These are phyloP conservation scores for Halichoerus grypus DNA, from an alignment of 2,113 vertebrate genomes.

Conservation along the genomic window DNA sequence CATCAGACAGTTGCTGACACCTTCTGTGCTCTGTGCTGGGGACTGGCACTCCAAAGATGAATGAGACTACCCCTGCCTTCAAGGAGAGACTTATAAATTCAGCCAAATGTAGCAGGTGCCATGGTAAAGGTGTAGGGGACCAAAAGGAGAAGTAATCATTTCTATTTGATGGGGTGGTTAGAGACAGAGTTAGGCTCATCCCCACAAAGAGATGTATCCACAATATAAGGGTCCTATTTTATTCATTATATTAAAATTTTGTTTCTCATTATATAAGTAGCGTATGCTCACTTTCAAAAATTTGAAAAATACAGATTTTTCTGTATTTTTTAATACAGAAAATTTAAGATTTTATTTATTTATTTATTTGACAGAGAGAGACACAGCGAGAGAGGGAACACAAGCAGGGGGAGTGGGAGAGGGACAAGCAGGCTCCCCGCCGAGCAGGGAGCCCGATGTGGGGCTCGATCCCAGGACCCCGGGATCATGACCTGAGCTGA, in stretches of 20 bases:
- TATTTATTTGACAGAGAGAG: background rate
- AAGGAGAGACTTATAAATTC: constrained; percentile 25
- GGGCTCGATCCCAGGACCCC: no score
- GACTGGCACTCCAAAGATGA: background rate
- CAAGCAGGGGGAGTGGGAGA: no score
- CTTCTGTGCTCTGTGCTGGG: background rate
- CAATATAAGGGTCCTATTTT: background rate
- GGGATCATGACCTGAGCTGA: background rate
- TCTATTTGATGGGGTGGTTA: background rate
- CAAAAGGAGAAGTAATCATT: background rate
- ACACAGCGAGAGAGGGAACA: no score
- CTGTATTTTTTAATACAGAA: no score
- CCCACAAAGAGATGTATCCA: background rate
- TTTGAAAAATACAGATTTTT: background rate
- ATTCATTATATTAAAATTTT: constrained; percentile 16
- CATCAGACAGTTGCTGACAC: background rate
- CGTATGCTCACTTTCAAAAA: constrained; percentile 24
- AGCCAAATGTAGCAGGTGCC: background rate
- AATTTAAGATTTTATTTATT: background rate
- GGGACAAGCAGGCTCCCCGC: no score
- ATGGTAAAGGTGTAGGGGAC: background rate
- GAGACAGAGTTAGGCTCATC: background rate
- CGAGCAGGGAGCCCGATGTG: no score
- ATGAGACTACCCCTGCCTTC: background rate
- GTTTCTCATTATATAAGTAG: constrained; percentile 52